Evolutionary conservation across 1,140 invertebrate genomes (phyloP).

Genomic region (Anthonomus grandis): DNA sequence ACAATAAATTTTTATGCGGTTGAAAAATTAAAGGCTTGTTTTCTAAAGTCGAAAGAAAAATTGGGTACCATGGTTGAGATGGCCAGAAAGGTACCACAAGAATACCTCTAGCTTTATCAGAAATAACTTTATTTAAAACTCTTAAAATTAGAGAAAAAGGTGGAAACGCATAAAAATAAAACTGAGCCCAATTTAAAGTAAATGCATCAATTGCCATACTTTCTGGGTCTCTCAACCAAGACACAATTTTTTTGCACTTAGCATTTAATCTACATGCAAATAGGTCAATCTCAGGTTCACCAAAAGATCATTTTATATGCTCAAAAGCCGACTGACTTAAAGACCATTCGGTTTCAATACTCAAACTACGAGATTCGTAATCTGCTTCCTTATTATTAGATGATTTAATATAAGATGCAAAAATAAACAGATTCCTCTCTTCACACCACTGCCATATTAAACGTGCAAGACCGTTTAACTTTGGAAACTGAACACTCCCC

Average conservation of each 20-base stretch:
- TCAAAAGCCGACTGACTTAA: not conserved
- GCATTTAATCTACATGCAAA: not conserved
- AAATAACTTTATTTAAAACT: no score
- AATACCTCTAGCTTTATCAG: no score
- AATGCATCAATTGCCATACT: constrained; percentile 34
- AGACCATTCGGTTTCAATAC: constrained; percentile 3
- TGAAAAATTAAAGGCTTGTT: no score
- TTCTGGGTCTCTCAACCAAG: constrained; percentile 33
- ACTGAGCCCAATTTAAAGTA: constrained; percentile 32
- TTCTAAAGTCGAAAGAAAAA: no score
- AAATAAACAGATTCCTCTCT: constrained; percentile 31
- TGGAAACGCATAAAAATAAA: constrained; percentile 41
- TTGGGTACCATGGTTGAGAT: no score
- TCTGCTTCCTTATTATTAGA: constrained; percentile 33
- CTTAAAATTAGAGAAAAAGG: no score
- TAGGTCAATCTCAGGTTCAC: not conserved
- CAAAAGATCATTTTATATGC: not conserved
- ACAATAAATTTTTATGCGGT: no score
- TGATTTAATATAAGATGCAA: constrained; percentile 33
- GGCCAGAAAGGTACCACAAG: no score
- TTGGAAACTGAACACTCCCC: constrained; percentile 30
- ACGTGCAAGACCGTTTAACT: constrained; percentile 26
- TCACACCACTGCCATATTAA: constrained; percentile 41
- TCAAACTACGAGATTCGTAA: constrained; percentile 23
- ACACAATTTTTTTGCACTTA: constrained; percentile 25